Evolutionary conservation across 2,888 invertebrate species (phyloP).

Genomic region (Clostera curtula): DNA sequence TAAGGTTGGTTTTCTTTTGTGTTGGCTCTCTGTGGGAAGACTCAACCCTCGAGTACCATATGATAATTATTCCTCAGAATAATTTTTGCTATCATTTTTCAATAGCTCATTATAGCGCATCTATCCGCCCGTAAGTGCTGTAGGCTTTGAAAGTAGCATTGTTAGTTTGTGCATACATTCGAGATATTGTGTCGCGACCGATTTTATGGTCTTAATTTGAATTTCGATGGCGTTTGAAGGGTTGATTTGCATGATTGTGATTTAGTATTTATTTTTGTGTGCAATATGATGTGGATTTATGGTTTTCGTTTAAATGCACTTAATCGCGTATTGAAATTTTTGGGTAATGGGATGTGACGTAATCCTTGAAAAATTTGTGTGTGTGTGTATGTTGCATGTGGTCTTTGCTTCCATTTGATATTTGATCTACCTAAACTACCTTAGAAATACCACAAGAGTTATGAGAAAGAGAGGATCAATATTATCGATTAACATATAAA

Average conservation of each 20-base stretch:
- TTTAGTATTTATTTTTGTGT: slow-evolving; percentile 53
- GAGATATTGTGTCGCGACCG: slow-evolving; percentile 55
- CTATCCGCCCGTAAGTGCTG: slow-evolving; percentile 58
- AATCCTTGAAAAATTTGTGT: too few relatives aligned
- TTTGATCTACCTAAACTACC: too few relatives aligned
- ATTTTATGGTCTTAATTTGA: slow-evolving; percentile 69
- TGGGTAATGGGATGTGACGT: not conserved
- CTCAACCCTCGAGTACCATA: slow-evolving; percentile 59
- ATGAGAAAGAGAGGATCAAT: too few relatives aligned
- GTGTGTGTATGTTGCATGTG: too few relatives aligned
- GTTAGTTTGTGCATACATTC: slow-evolving; percentile 40
- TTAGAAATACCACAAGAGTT: too few relatives aligned
- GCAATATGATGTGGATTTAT: slow-evolving; percentile 45
- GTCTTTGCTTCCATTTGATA: too few relatives aligned
- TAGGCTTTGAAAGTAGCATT: slow-evolving; percentile 42
- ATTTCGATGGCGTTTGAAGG: slow-evolving; percentile 56
- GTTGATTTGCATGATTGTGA: slow-evolving; percentile 71
- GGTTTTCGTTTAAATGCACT: slow-evolving; percentile 42
- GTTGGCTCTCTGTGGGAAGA: slow-evolving; percentile 34
- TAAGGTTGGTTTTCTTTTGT: slow-evolving; percentile 18
- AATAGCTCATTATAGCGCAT: slow-evolving; percentile 69
- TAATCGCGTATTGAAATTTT: slow-evolving; percentile 27
- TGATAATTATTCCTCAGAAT: slow-evolving; percentile 61
- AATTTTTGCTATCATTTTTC: slow-evolving; percentile 74
- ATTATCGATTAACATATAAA: too few relatives aligned